Conservation (phyloP, 2,797 vertebrate species). For the Alauda arvensis region DNA sequence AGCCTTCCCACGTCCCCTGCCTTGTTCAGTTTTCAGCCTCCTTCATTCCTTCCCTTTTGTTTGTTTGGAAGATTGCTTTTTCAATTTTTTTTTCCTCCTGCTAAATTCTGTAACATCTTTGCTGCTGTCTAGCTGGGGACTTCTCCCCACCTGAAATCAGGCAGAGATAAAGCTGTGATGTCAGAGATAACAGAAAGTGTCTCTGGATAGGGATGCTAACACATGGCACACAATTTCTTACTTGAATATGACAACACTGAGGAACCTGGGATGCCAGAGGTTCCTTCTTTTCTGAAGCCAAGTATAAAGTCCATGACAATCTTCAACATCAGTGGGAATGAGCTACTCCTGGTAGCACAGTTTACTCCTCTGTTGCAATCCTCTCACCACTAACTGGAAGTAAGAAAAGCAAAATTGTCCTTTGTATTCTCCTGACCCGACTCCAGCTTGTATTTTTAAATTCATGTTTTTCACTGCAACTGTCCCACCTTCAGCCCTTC, state of each 20-base stretch:
- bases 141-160: neutral
- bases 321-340: neutral
- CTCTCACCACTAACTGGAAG: neutral
- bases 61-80: neutral
- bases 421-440: neutral
- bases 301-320: neutral
- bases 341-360: neutral
- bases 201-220: neutral
- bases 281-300: neutral
- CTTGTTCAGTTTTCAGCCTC: neutral
- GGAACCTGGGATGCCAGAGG: neutral
- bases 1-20: neutral
- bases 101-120: neutral
- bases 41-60: neutral
- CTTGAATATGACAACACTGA: neutral
- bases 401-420: neutral
- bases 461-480: neutral
- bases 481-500: neutral
- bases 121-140: neutral
- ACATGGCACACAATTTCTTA: neutral
- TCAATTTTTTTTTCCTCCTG: accelerated
- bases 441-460: neutral
- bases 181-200: neutral
- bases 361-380: neutral
- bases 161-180: neutral